Base-by-base conservation (phyloP, 2,797 vertebrate genomes). In the Aeoliscus strigatus region DNA sequence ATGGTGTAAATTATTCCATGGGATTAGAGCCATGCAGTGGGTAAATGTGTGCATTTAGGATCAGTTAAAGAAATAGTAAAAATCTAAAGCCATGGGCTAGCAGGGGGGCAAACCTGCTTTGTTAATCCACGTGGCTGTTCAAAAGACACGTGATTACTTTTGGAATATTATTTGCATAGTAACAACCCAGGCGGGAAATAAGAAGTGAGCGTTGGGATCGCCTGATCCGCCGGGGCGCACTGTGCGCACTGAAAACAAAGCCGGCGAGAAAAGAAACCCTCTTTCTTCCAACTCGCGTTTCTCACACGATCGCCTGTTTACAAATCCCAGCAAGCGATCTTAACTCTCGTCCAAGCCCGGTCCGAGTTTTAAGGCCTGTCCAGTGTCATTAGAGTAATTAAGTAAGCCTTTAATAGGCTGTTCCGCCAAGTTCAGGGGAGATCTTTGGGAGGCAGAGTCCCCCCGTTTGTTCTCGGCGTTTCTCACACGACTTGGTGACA, bases 331-430 rank as follows among this genome's bases (percentile, higher is more conserved):
- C 86, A 85, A 88, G 86, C 86, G 67, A 86, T 84, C 84, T 79
- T 85, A 88, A 87, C 86, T 88, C 87, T 86, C 64, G 75, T 66
- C 87, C 83, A 75, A 74, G 86, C 84, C 75, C 88, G 77, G 87
- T 90, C 86, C 88, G 90, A 90, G 85, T 91, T 88, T 91, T 89
- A 92, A 92, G 93, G 93, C 93, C 91, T 94, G 94, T 95, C 93
- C 93, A 92, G 90, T 95, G 89, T 92, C 92, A 93, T 94, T 94
- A 93, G 87, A 94, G 92, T 92, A 96, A 97, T 96, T 93, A 94
- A 95, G 93, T 94, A 96, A 96, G 94, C 92, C 92, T 91, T 94
- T 94, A 96, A 96, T 95, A 94, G 94, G 94, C 94, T 96, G 95
- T 96, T 96, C 94, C 95, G 93, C 94, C 92, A 86, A 92, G 92